A percentile compares a stretch with the other conserved stretches of the same genome.
These are phyloP conservation scores for Brachylomia viminalis DNA, from an alignment of 2,888 invertebrate genomes.

Conservation along the genomic window DNA sequence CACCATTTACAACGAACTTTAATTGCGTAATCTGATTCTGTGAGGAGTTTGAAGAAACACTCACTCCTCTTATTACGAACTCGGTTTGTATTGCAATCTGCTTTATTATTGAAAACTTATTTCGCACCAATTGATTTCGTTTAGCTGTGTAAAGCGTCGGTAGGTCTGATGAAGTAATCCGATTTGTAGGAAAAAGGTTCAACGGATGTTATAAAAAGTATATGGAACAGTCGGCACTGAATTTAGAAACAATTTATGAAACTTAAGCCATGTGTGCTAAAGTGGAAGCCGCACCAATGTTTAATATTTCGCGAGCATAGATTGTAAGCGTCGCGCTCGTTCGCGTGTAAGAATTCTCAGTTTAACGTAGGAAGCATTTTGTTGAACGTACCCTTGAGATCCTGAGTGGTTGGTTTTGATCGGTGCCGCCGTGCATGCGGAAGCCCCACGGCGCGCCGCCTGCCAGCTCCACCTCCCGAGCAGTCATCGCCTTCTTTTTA, in stretches of 20 bases:
- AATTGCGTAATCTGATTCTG: conserved; percentile 79
- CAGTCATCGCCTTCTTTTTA: conserved; percentile 90
- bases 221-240: conserved; percentile 46
- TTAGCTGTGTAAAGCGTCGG: conserved; percentile 31
- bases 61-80: conserved; percentile 67
- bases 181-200: conserved; percentile 51
- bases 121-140: conserved; percentile 47
- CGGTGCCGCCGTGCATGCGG: conserved; percentile 96
- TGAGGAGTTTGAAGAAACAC: conserved; percentile 69
- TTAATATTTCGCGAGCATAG: conserved; percentile 43
- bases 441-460: conserved; percentile 97
- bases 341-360: conserved; percentile 41
- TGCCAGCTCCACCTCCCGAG: conserved; percentile 93
- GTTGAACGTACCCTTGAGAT: conserved; percentile 93
- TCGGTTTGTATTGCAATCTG: conserved; percentile 48
- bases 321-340: conserved; percentile 39
- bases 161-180: conserved; percentile 46
- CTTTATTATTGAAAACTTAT: conserved; percentile 52
- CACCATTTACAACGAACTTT: conserved; percentile 75
- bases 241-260: conserved; percentile 59
- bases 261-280: conserved; percentile 36
- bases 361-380: conserved; percentile 55
- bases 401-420: conserved; percentile 94
- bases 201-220: conserved; percentile 61
- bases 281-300: conserved; percentile 17